Evolutionary conservation across 1,140 invertebrate species (phyloP), one percentile per base, ranked within the genome.

Genomic region (Amyelois transitella): DNA sequence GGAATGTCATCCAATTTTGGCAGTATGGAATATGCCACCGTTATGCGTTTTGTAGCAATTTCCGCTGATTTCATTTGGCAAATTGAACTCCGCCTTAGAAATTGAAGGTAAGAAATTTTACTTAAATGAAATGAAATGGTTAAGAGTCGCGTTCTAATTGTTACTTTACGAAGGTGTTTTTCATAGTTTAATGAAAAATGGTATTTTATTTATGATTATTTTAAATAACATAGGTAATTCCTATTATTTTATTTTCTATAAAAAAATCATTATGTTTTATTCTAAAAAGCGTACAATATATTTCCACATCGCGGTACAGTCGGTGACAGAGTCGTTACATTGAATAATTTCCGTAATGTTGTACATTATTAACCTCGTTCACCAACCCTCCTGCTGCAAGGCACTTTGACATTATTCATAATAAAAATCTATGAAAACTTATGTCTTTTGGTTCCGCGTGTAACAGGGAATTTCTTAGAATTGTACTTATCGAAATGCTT

Each of bases 341-440:
- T 60, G 54, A 66, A 58, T 64, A 65, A 69, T 69, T 61, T 65
- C 66, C 38, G 32, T 60, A 63, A 69, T 69, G 51, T 50, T 19
- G 21, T 48, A 59, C 55, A 59, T 61, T 67, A 67, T 71, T 60
- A 70, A 64, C 60, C 28, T 43, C 14, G 24, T 53, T 55, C 56
- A 12, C 28, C n/a, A 14, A 38, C 18, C 25, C 25, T 18, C 24
- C 44, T 24, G 25, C 25, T 55, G 28, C 14, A 20, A 22, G 7
- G 24, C 20, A 47, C 20, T 6, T 43, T 38, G 10, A 28, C 47
- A 51, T 55, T 68, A 60, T 60, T 60, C 52, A 53, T 69, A 62
- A 63, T 63, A 60, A 58, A 62, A 65, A 56, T 60, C 28, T 54
- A 62, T 38, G 43, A 24, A 6, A 19, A 56, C 56, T 58, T 49